phyloP scores from a whole-genome alignment of 2,888 invertebrate species.

The Tinea semifulvella region DNA sequence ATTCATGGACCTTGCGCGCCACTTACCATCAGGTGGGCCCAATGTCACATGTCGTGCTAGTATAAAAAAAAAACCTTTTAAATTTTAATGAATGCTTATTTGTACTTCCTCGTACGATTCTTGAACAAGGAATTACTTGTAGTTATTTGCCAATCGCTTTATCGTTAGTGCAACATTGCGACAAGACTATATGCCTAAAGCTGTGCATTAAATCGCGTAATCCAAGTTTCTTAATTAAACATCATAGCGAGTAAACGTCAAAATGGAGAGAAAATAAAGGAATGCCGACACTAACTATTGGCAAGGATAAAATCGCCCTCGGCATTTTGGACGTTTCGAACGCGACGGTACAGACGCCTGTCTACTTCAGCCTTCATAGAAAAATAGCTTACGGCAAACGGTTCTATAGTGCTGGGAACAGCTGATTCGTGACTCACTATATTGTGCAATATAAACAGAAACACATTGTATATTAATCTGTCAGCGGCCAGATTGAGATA shows the following conservation, averaged over 20 bases:
- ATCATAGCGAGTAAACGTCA: conserved; percentile 6
- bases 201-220: conserved; percentile 6
- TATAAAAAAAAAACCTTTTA: no score
- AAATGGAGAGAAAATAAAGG: conserved; percentile 1
- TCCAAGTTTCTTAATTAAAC: conserved; percentile 2
- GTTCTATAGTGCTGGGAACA: neutral
- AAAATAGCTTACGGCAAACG: conserved; percentile 48
- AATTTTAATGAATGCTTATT: no score
- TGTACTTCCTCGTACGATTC: no score
- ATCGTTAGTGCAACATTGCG: no score
- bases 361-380: conserved; percentile 35
- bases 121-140: no score
- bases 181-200: no score
- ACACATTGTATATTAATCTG: no score
- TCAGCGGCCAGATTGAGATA: no score
- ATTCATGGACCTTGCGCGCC: no score
- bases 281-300: neutral
- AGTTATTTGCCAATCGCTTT: no score
- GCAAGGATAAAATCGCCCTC: neutral
- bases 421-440: conserved; percentile 1
- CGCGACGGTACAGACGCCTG: conserved; percentile 9
- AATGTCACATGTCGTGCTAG: no score
- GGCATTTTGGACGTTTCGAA: neutral
- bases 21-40: no score
- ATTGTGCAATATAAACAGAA: neutral